Conservation (phyloP, 2,797 vertebrate species). For the Parotocinclus haroldoi region DNA sequence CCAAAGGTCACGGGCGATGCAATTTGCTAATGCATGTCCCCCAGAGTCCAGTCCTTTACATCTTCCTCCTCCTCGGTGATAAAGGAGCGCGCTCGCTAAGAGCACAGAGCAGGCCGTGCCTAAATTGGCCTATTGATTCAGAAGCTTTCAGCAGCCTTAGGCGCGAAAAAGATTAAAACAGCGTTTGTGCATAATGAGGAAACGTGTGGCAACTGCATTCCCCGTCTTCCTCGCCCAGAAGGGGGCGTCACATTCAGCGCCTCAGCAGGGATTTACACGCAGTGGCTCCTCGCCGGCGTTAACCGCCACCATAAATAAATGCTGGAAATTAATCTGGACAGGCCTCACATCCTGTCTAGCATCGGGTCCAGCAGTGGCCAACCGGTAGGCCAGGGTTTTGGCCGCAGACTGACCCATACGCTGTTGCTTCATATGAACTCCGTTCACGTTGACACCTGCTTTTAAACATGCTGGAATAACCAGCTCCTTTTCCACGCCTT, state of each 20-base stretch:
- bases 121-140: conserved; percentile 46
- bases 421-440: too few relatives aligned
- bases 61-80: neutral
- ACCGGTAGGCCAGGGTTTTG: too few relatives aligned
- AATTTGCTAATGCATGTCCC: neutral
- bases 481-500: too few relatives aligned
- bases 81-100: conserved; percentile 3
- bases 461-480: too few relatives aligned
- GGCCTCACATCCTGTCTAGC: too few relatives aligned
- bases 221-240: conserved; percentile 45
- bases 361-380: too few relatives aligned
- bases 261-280: conserved; percentile 54
- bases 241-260: conserved; percentile 56
- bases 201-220: conserved; percentile 54
- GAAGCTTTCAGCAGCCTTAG: conserved; percentile 13
- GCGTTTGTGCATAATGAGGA: conserved; percentile 45
- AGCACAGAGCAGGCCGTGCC: conserved; percentile 3
- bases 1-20: conserved; percentile 16
- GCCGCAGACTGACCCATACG: too few relatives aligned
- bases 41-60: neutral
- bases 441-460: too few relatives aligned
- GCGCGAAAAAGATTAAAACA: conserved; percentile 35
- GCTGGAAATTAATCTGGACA: too few relatives aligned
- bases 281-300: conserved; percentile 38
- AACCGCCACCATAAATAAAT: conserved; percentile 58